Evolutionary conservation across 1,140 invertebrate genomes (phyloP).

Genomic region (Hyposmocoma kahamanoa): DNA sequence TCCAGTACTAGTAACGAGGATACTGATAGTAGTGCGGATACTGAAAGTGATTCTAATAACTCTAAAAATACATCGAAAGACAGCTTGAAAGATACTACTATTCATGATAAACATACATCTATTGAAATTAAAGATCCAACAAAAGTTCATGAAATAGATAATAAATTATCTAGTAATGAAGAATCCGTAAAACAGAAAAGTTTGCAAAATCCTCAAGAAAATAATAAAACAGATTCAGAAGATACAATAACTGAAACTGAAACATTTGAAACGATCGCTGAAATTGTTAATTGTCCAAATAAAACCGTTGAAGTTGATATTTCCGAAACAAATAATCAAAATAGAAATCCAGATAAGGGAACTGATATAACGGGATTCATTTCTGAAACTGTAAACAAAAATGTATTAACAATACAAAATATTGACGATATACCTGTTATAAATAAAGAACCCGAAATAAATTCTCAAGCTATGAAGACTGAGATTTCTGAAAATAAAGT

Average conservation of each 20-base stretch:
- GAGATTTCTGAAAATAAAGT: neutral
- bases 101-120: neutral
- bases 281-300: too few species aligned
- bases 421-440: neutral
- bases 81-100: neutral
- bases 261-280: too few species aligned
- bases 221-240: neutral
- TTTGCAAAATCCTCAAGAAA: neutral
- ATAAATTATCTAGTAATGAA: too few species aligned
- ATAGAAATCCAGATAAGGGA: too few species aligned
- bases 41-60: constrained; percentile 2
- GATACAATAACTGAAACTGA: neutral
- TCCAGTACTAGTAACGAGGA: constrained; percentile 31
- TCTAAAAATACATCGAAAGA: neutral
- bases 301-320: too few species aligned
- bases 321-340: too few species aligned
- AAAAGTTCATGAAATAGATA: constrained; percentile 2
- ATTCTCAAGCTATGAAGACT: neutral
- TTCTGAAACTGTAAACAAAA: neutral
- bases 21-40: constrained; percentile 26
- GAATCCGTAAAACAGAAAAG: too few species aligned
- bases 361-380: neutral
- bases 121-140: neutral
- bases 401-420: neutral
- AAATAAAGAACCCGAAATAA: neutral